Evolutionary conservation across 2,113 vertebrate species (phyloP).

Genomic region (Xenopus laevis): DNA sequence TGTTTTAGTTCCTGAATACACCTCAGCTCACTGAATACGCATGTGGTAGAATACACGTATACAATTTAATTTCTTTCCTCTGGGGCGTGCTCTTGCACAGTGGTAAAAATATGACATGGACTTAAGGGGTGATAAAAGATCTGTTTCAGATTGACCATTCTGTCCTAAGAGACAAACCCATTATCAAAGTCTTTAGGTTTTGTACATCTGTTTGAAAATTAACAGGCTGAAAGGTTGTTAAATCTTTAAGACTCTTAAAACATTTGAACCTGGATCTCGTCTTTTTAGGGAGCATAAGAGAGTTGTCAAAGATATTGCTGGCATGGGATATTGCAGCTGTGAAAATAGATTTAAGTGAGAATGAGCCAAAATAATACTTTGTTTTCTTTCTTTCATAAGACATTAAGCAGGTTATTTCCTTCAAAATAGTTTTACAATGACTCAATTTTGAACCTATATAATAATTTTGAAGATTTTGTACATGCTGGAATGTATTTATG

Average conservation of each 20-base stretch:
- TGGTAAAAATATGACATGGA: slow-evolving; percentile 11
- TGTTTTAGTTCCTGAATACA: too few relatives aligned
- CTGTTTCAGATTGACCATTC: slow-evolving; percentile 25
- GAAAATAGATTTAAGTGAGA: slow-evolving; percentile 20
- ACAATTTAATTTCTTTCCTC: not conserved
- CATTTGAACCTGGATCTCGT: slow-evolving; percentile 27
- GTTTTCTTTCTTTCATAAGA: slow-evolving; percentile 25
- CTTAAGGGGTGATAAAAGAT: slow-evolving; percentile 8
- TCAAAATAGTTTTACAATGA: slow-evolving; percentile 27
- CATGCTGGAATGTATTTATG: too few relatives aligned
- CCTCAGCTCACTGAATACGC: not conserved
- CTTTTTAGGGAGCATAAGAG: slow-evolving; percentile 25
- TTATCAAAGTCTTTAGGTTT: slow-evolving; percentile 31
- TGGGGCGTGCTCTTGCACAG: not conserved
- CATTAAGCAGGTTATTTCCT: slow-evolving; percentile 33
- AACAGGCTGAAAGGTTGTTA: slow-evolving; percentile 31
- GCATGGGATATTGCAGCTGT: slow-evolving; percentile 36
- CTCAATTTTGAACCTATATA: not conserved
- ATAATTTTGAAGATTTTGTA: too few relatives aligned
- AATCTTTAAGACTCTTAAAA: slow-evolving; percentile 33
- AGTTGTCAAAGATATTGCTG: slow-evolving; percentile 38
- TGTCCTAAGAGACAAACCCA: slow-evolving; percentile 17
- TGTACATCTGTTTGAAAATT: slow-evolving; percentile 32
- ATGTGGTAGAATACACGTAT: not conserved
- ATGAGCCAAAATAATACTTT: slow-evolving; percentile 22